Evolutionary conservation across 2,113 vertebrate genomes (phyloP), one percentile per base, ranked within the genome.

Genomic region (Labeo catla): DNA sequence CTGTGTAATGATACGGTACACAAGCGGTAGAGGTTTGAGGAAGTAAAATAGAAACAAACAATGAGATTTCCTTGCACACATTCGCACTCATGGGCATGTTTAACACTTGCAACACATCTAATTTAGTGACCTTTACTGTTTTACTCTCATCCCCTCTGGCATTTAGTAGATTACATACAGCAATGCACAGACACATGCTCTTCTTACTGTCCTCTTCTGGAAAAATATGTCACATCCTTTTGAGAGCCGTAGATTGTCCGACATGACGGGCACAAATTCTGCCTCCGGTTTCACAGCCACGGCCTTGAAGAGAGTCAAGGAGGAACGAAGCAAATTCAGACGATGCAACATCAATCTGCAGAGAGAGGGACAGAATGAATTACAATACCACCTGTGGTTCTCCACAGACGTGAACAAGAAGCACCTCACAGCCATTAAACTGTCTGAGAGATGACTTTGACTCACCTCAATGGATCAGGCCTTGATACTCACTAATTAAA

Each of bases 401-500:
- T 49, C 19, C 13, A 50, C 78, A 59, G 73, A 57, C 39, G 59
- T 45, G 81, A 76, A 84, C 54, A 19, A 39, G 21, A 81, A 87
- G 84, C 45, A 34, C 63, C 72, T 73, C 61, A 5, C 78, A 87
- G 73, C 76, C 79, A 87, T 73, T 73, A 85, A 85, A 84, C 50
- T 57, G 70, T 82, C 80, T 82, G 23, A 36, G 63, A 83, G 34
- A 47, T 81, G 79, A 87, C 88, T 87, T 85, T 85, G 83, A 87
- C 72, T 87, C 88, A 87, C 86, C 86, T 83, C 83, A 72, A 74
- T 78, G 86, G 61, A 85, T 83, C 73, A 87, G 81, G 50, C 61
- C 34, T 74, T 65, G 68, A 86, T 82, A 57, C 77, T 84, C 21
- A 54, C 86, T 89, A 87, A 89, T 89, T 89, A 89, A 86, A 80